phyloP scores from a whole-genome alignment of 2,888 invertebrate genomes.

The Gari tellinella region DNA sequence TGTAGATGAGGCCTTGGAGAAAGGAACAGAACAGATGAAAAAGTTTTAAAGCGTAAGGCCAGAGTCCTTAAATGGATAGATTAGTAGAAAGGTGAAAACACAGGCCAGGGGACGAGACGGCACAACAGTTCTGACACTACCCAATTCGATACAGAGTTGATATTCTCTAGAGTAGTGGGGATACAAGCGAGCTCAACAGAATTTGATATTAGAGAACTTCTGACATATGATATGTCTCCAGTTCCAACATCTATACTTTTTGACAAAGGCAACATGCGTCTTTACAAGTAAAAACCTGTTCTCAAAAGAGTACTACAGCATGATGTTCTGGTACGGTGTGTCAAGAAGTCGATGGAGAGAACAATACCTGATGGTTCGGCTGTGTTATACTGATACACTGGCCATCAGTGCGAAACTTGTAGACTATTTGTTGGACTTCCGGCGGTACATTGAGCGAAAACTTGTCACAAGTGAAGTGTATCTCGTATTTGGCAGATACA shows the following conservation, averaged over 20 bases:
- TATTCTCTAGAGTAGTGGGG: constrained; percentile 24
- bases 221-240: constrained; percentile 17
- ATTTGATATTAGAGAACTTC: constrained; percentile 11
- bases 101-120: constrained; percentile 1
- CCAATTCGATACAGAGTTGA: constrained; percentile 26
- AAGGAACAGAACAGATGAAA: constrained; percentile 13
- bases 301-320: too few species aligned
- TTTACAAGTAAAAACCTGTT: too few species aligned
- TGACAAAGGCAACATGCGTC: constrained; percentile 26
- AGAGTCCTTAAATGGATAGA: constrained; percentile 2
- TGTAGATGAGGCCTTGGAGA: constrained; percentile 22
- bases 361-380: constrained; percentile 8
- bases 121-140: constrained; percentile 5
- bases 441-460: neutral
- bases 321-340: too few species aligned
- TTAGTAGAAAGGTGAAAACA: constrained; percentile 2
- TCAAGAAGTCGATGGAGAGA: too few species aligned
- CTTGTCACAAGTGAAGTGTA: neutral
- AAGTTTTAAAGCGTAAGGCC: constrained; percentile 21
- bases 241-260: constrained; percentile 38
- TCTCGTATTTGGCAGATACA: constrained; percentile 12
- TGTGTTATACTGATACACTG: constrained; percentile 9
- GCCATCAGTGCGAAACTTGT: neutral
- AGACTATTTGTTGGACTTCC: neutral
- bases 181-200: constrained; percentile 22